These are phyloP conservation scores for Cariama cristata DNA, from an alignment of 2,113 vertebrate species.

Conservation along the genomic window DNA sequence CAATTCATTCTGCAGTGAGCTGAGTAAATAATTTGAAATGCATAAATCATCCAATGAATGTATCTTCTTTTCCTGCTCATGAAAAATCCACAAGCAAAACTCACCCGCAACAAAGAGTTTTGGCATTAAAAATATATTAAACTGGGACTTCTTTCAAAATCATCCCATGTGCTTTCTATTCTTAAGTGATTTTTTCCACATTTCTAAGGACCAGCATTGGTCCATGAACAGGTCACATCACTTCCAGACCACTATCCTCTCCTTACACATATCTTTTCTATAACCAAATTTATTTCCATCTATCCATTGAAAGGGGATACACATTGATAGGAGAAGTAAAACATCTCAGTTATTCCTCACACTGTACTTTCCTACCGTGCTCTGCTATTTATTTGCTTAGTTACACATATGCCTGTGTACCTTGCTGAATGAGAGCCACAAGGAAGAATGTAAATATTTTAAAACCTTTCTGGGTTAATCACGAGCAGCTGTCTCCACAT, in stretches of 20 bases:
- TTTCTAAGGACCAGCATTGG: not conserved
- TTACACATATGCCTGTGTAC: not conserved
- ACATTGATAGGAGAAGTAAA: not conserved
- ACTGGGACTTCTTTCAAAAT: not conserved
- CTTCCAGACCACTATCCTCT: not conserved
- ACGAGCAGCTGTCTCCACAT: constrained; percentile 33
- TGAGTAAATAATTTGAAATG: constrained; percentile 52
- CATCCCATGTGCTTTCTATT: not conserved
- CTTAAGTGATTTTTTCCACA: not conserved
- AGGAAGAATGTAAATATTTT: constrained; percentile 57
- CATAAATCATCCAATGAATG: constrained; percentile 33
- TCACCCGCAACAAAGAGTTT: not conserved
- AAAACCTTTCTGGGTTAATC: constrained; percentile 36
- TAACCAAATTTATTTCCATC: not conserved
- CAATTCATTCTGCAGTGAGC: constrained; percentile 11
- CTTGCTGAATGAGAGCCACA: constrained; percentile 37
- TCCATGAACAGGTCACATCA: not conserved
- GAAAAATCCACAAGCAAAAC: constrained; percentile 56
- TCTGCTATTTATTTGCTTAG: constrained; percentile 34
- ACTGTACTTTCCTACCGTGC: not conserved
- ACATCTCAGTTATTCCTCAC: not conserved
- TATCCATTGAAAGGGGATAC: not conserved
- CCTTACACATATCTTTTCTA: not conserved
- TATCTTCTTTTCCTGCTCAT: not conserved
- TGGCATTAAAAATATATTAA: constrained; percentile 50